Percentiles rank a stretch among this genome's conserved stretches.
Evolutionary conservation across 1,140 invertebrate genomes (phyloP).

Genomic region (Propsilocerus akamusi): DNA sequence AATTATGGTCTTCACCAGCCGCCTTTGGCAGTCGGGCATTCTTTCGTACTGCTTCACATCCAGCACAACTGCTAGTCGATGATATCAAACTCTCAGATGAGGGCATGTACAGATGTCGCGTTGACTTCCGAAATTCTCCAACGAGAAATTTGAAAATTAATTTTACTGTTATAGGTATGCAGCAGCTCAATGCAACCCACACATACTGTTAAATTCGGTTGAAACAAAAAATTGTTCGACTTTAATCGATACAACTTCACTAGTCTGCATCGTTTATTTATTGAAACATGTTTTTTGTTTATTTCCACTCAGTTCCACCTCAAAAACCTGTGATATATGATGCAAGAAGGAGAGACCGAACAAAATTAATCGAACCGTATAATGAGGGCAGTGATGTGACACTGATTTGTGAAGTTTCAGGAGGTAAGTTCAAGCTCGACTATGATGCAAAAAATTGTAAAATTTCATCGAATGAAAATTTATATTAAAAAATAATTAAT

Average conservation of each 20-base stretch:
- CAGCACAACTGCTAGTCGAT: slow-evolving; percentile 52
- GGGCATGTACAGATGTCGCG: slow-evolving; percentile 67
- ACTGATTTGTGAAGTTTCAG: slow-evolving; percentile 69
- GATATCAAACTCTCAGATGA: slow-evolving; percentile 52
- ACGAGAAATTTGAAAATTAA: slow-evolving; percentile 71
- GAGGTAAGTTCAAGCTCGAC: slow-evolving; percentile 42
- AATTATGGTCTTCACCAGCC: slow-evolving; percentile 57
- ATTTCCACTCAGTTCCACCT: slow-evolving; percentile 50
- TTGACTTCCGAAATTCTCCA: slow-evolving; percentile 73
- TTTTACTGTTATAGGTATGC: slow-evolving; percentile 71
- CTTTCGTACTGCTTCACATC: slow-evolving; percentile 46
- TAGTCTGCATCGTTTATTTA: not conserved
- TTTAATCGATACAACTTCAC: not conserved
- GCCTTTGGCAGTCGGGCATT: slow-evolving; percentile 58
- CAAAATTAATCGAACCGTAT: slow-evolving; percentile 64
- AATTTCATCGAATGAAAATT: slow-evolving; percentile 9
- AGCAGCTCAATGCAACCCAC: slow-evolving; percentile 25
- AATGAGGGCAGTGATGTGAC: slow-evolving; percentile 68
- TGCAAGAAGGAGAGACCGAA: slow-evolving; percentile 52
- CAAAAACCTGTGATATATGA: slow-evolving; percentile 72
- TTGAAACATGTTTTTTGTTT: not conserved
- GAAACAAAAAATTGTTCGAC: not conserved
- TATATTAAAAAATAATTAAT: slow-evolving; percentile 16
- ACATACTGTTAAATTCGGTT: not conserved
- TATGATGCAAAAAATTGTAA: slow-evolving; percentile 8